phyloP scores from a whole-genome alignment of 2,113 vertebrate species.

The Crotophaga sulcirostris region DNA sequence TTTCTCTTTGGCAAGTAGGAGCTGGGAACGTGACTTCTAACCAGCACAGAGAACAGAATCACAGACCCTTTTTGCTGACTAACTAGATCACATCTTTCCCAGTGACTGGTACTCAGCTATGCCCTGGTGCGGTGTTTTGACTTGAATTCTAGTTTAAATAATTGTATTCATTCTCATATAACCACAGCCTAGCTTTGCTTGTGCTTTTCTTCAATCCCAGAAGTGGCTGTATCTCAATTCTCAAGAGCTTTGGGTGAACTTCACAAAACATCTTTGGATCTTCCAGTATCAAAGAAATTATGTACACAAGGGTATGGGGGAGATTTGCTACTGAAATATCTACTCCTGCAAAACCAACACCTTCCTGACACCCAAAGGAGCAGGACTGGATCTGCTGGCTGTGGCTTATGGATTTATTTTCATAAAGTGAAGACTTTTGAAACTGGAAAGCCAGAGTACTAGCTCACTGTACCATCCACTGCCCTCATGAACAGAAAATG shows the following conservation, averaged over 20 bases:
- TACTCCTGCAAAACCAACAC: neutral
- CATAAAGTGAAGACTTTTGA: neutral
- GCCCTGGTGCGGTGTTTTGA: neutral
- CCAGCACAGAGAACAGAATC: neutral
- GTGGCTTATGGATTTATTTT: neutral
- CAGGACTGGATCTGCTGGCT: neutral
- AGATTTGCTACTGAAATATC: neutral
- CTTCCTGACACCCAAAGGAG: neutral
- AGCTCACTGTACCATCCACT: neutral
- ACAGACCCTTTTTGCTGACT: neutral
- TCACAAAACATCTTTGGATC: neutral
- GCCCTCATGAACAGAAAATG: neutral
- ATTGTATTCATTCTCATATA: neutral
- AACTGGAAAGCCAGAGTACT: neutral
- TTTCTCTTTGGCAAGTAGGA: neutral
- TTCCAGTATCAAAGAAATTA: neutral
- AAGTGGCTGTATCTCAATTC: neutral
- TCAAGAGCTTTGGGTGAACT: neutral
- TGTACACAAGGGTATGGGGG: rapidly evolving
- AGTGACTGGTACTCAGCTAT: neutral
- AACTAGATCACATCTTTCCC: neutral
- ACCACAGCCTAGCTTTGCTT: neutral
- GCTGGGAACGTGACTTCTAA: neutral
- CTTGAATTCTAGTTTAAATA: neutral
- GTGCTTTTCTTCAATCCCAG: neutral